Evolutionary conservation across 2,888 invertebrate species (phyloP).

Genomic region (Heliconius hortense): DNA sequence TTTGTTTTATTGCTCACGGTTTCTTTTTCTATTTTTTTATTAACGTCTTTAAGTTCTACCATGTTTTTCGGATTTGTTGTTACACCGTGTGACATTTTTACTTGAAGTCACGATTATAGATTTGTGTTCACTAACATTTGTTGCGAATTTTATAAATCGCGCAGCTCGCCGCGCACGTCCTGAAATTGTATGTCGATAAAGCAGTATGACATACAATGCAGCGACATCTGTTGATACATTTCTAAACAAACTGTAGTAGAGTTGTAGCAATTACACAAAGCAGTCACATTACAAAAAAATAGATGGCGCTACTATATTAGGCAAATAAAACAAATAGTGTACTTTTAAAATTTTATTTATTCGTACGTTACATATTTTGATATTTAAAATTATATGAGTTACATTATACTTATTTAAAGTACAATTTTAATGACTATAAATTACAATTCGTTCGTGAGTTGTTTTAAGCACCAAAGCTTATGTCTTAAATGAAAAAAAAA

Average conservation of each 20-base stretch:
- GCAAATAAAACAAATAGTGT: neutral
- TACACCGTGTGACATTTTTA: slow-evolving; percentile 70
- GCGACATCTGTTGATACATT: slow-evolving; percentile 51
- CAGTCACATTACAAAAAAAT: neutral
- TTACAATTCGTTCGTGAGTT: slow-evolving; percentile 22
- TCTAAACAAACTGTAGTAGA: neutral
- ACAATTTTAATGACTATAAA: slow-evolving; percentile 35
- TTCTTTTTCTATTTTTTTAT: slow-evolving; percentile 45
- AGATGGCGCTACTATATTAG: slow-evolving; percentile 6
- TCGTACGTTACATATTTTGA: slow-evolving; percentile 27
- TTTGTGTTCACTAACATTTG: slow-evolving; percentile 74
- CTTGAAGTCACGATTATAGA: slow-evolving; percentile 74
- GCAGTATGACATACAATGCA: slow-evolving; percentile 44
- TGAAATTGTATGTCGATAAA: slow-evolving; percentile 61
- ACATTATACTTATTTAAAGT: slow-evolving; percentile 29
- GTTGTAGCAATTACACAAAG: neutral
- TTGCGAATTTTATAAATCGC: slow-evolving; percentile 78
- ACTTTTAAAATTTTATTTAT: slow-evolving; percentile 27
- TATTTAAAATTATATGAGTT: slow-evolving; percentile 29
- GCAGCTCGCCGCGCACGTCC: slow-evolving; percentile 77
- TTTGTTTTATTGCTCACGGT: slow-evolving; percentile 57
- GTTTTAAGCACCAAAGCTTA: slow-evolving; percentile 18
- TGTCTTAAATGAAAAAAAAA: slow-evolving; percentile 13
- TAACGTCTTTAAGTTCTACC: slow-evolving; percentile 50
- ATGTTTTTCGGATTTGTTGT: slow-evolving; percentile 56